Percentiles rank a stretch among this genome's conserved stretches.
Conservation (phyloP, 37 sponge, comb jelly and placozoan genomes). For the Beroe forskalii region DNA sequence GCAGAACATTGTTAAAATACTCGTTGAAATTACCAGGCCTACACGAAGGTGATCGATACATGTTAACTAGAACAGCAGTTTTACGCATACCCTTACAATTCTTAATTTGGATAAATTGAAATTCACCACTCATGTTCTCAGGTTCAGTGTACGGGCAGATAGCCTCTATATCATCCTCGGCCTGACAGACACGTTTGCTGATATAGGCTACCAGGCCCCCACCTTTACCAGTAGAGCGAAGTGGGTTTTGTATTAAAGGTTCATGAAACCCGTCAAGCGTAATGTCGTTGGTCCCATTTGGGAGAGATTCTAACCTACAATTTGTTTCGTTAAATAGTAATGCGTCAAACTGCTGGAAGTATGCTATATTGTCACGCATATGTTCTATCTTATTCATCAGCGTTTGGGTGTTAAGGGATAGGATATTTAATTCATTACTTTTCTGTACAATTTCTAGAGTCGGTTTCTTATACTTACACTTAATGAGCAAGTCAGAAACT, state of each 20-base stretch:
- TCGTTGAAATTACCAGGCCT: neutral
- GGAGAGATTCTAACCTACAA: neutral
- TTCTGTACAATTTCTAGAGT: too few species aligned
- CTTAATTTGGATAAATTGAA: neutral
- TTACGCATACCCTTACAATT: neutral
- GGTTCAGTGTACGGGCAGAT: neutral
- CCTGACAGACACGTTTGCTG: neutral
- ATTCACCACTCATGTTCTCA: neutral
- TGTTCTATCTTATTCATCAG: neutral
- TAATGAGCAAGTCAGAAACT: too few species aligned
- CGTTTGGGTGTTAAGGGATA: neutral
- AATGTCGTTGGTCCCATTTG: neutral
- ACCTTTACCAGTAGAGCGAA: neutral
- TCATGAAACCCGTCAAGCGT: neutral
- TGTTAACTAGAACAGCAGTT: neutral
- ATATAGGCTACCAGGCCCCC: neutral
- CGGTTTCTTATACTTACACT: too few species aligned
- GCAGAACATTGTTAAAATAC: neutral
- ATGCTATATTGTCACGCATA: neutral
- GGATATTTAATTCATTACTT: neutral
- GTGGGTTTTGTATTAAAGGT: neutral
- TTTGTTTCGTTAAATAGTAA: neutral
- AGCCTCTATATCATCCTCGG: neutral
- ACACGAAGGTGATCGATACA: neutral
- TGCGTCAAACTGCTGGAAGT: neutral